Conservation (phyloP, 2,113 vertebrate species). For the Romanogobio albipinnatus region DNA sequence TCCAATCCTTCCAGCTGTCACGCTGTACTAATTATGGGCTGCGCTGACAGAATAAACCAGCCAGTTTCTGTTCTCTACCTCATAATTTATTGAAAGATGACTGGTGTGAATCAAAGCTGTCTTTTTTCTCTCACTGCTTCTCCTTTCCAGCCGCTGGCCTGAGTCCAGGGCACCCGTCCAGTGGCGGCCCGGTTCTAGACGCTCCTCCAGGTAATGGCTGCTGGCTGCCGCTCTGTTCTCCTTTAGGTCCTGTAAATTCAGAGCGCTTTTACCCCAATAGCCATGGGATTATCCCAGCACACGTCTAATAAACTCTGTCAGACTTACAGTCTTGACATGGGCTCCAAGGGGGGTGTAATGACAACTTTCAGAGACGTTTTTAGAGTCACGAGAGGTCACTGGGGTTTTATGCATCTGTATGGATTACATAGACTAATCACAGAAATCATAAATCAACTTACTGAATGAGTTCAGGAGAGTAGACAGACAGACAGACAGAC, state of each 20-base stretch:
- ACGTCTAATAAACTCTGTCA: slow-evolving; percentile 34
- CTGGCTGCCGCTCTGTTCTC: slow-evolving; percentile 13
- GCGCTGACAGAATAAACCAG: slow-evolving; percentile 11
- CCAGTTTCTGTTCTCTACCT: background rate
- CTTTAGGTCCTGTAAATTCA: slow-evolving; percentile 52
- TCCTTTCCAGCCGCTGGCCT: slow-evolving; percentile 52
- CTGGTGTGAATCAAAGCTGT: slow-evolving; percentile 48
- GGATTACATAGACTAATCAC: slow-evolving; percentile 13
- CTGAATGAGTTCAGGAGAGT: background rate
- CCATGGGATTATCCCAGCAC: slow-evolving; percentile 29
- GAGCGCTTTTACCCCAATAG: slow-evolving; percentile 9
- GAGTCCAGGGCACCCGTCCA: slow-evolving; percentile 56
- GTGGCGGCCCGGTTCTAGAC: slow-evolving; percentile 60
- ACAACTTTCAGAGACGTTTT: slow-evolving; percentile 19
- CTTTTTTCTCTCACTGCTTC: slow-evolving; percentile 34
- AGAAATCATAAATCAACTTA: background rate
- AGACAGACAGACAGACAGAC: background rate
- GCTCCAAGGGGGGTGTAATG: background rate
- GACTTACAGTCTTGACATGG: slow-evolving; percentile 14
- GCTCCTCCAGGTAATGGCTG: slow-evolving; percentile 61
- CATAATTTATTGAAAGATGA: slow-evolving; percentile 32
- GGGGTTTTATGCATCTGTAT: slow-evolving; percentile 5
- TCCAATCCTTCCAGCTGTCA: slow-evolving; percentile 1
- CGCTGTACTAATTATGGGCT: slow-evolving; percentile 35
- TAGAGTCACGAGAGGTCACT: slow-evolving; percentile 8